Conservation (phyloP, 2,113 vertebrate genomes). For the Crotalus tigris region DNA sequence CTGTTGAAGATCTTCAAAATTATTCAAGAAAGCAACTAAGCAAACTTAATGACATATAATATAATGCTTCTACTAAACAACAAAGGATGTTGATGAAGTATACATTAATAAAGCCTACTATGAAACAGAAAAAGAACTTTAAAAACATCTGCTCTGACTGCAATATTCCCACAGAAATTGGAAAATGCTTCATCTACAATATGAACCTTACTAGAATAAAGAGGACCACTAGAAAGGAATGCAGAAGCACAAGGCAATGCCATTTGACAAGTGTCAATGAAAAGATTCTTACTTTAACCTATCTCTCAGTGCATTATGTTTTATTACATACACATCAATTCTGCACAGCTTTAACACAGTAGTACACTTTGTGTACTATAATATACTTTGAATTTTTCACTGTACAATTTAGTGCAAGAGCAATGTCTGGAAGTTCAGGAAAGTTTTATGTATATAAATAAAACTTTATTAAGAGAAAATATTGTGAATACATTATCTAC, state of each 20-base stretch:
- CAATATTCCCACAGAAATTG: conserved; percentile 2
- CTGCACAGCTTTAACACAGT: not conserved
- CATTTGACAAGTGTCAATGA: not conserved
- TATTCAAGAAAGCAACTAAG: not conserved
- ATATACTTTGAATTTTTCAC: not conserved
- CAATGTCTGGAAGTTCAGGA: not conserved
- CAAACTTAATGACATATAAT: not conserved
- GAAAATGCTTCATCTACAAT: not conserved
- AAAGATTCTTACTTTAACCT: conserved; percentile 8
- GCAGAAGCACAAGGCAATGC: not conserved
- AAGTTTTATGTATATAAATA: not conserved
- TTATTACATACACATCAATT: not conserved
- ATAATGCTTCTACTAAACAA: not conserved
- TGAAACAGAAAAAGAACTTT: conserved; percentile 11
- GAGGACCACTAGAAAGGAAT: not conserved
- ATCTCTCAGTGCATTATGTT: not conserved
- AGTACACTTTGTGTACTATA: not conserved
- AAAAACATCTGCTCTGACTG: conserved; percentile 19
- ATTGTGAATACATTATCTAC: not conserved
- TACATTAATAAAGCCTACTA: conserved; percentile 2
- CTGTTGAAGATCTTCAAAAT: not conserved
- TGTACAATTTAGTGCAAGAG: not conserved
- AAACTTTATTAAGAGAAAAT: not conserved
- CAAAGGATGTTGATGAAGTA: not conserved
- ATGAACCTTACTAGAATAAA: conserved; percentile 6